phyloP scores from a whole-genome alignment of 2,797 vertebrate species.

The Xenops minutus region DNA sequence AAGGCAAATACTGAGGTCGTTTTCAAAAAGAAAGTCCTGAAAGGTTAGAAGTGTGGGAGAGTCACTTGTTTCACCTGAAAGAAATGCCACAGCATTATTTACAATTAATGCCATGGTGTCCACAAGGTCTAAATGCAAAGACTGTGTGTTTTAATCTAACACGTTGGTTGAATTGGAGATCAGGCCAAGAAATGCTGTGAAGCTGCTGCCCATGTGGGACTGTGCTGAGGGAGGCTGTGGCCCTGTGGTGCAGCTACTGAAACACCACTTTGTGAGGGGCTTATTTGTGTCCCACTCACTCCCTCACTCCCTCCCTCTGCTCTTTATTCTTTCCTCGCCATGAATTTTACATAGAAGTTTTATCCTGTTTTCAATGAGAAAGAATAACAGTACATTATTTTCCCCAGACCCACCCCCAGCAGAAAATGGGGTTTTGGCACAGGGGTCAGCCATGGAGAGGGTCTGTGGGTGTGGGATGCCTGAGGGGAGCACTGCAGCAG shows the following conservation, averaged over 20 bases:
- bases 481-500: neutral
- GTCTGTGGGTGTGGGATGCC: neutral
- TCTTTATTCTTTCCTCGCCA: neutral
- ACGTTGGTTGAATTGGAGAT: neutral
- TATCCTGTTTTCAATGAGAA: neutral
- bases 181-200: neutral
- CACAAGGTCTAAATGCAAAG: neutral
- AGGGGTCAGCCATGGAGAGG: neutral
- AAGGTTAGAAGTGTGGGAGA: neutral
- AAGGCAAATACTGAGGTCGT: neutral
- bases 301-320: accelerated
- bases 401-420: neutral
- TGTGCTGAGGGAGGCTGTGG: neutral
- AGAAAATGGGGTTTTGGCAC: neutral
- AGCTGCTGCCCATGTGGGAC: neutral
- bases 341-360: neutral
- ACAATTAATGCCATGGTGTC: neutral
- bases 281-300: neutral
- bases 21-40: neutral
- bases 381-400: neutral
- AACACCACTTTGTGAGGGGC: neutral
- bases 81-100: neutral
- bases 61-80: neutral
- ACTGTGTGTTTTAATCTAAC: neutral
- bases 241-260: neutral